Conservation (phyloP, 2,888 invertebrate species). For the Capitulum mitella region DNA sequence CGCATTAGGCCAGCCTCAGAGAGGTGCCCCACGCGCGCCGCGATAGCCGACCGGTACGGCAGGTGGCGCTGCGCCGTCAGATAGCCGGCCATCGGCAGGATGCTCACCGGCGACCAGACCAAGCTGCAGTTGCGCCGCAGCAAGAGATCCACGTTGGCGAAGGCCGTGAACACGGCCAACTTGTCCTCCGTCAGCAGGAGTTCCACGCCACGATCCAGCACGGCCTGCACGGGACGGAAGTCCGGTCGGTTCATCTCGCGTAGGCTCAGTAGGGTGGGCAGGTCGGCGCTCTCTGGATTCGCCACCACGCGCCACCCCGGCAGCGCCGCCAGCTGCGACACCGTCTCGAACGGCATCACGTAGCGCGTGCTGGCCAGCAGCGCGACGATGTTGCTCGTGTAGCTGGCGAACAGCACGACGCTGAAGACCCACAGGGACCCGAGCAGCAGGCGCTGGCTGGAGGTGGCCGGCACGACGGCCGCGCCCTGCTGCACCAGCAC, state of each 20-base stretch:
- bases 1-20: slow-evolving; percentile 9
- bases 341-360: background rate
- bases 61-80: background rate
- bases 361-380: slow-evolving; percentile 34
- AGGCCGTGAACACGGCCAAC: background rate
- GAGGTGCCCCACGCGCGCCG: background rate
- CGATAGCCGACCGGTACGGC: background rate
- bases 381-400: slow-evolving; percentile 35
- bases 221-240: background rate
- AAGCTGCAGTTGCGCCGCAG: background rate
- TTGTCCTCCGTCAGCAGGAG: background rate
- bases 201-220: background rate
- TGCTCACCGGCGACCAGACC: background rate
- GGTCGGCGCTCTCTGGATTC: background rate
- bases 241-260: background rate
- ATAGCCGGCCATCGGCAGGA: background rate
- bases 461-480: slow-evolving; percentile 26
- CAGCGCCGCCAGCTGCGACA: background rate
- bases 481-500: background rate
- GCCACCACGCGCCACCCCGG: background rate
- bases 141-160: background rate
- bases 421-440: slow-evolving; percentile 32
- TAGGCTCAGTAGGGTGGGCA: background rate
- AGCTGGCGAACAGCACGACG: slow-evolving; percentile 35
- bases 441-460: slow-evolving; percentile 32